phyloP scores from a whole-genome alignment of 2,113 vertebrate genomes.

The Corythornis vintsioides region DNA sequence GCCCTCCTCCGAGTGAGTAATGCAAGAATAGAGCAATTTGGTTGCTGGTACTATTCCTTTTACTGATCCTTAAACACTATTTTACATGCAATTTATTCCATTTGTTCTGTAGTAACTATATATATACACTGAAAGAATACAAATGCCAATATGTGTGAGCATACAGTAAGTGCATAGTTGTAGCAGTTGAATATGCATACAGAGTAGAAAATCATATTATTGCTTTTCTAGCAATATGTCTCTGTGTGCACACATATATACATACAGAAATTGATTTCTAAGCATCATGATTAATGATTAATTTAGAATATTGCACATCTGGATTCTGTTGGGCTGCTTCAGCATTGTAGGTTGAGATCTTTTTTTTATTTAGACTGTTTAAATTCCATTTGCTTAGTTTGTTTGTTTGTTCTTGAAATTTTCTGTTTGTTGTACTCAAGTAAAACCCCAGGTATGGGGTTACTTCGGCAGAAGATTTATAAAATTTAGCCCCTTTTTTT shows the following conservation, averaged over 20 bases:
- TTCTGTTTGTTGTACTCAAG: not conserved
- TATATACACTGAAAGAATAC: not conserved
- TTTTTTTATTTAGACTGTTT: not conserved
- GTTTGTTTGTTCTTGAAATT: not conserved
- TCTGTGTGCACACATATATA: rapidly evolving
- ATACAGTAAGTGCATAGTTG: not conserved
- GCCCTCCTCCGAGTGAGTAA: not conserved
- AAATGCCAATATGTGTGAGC: not conserved
- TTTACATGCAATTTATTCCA: not conserved
- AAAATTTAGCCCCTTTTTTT: not conserved
- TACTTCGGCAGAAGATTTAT: not conserved
- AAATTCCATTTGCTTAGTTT: not conserved
- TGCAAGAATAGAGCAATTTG: not conserved
- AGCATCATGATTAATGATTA: not conserved
- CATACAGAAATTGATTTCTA: not conserved
- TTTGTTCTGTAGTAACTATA: not conserved
- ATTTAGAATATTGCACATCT: not conserved
- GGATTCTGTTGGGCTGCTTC: not conserved
- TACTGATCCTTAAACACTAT: not conserved
- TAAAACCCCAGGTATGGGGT: not conserved
- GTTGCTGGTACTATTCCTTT: not conserved
- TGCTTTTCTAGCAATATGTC: not conserved
- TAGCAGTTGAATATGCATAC: not conserved
- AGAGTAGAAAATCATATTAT: not conserved
- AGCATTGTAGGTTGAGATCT: not conserved